These are phyloP conservation scores for Bolinopsis microptera DNA, from an alignment of 37 sponge, comb jelly and placozoan species.

Conservation along the genomic window DNA sequence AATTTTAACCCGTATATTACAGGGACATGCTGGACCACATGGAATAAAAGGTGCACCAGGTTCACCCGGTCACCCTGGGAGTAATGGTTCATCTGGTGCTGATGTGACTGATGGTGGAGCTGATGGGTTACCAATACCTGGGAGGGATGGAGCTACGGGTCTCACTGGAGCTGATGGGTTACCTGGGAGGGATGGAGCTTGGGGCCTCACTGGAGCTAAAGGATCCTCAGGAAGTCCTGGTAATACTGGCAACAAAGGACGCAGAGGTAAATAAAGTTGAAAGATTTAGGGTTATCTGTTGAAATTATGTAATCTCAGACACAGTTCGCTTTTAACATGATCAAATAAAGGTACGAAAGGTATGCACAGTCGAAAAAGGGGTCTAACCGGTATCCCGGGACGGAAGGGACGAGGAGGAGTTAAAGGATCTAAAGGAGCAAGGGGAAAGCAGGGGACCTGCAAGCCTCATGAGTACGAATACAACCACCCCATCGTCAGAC, in stretches of 20 bases:
- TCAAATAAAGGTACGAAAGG: too few relatives aligned
- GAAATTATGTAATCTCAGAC: too few relatives aligned
- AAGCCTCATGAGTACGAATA: conserved; percentile 1
- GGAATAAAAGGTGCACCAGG: neutral
- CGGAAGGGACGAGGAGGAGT: conserved; percentile 36
- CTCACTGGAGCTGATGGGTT: conserved; percentile 8
- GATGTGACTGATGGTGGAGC: neutral
- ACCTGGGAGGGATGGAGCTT: neutral
- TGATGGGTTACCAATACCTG: too few relatives aligned
- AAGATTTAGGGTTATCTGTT: neutral
- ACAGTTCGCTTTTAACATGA: too few relatives aligned
- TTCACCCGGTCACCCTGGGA: neutral
- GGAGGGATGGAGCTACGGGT: too few relatives aligned
- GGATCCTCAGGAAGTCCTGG: neutral
- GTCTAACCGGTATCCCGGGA: conserved; percentile 42
- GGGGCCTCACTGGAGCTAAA: neutral
- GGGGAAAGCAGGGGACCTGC: conserved; percentile 23
- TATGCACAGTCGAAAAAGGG: neutral
- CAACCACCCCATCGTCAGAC: neutral
- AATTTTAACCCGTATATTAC: too few relatives aligned
- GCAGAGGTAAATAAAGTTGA: neutral
- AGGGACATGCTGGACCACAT: neutral
- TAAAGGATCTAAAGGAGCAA: conserved; percentile 58
- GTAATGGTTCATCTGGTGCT: neutral
- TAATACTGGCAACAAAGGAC: neutral